Evolutionary conservation across 2,797 vertebrate genomes (phyloP).

Genomic region (Triplophysa yarkandensis): DNA sequence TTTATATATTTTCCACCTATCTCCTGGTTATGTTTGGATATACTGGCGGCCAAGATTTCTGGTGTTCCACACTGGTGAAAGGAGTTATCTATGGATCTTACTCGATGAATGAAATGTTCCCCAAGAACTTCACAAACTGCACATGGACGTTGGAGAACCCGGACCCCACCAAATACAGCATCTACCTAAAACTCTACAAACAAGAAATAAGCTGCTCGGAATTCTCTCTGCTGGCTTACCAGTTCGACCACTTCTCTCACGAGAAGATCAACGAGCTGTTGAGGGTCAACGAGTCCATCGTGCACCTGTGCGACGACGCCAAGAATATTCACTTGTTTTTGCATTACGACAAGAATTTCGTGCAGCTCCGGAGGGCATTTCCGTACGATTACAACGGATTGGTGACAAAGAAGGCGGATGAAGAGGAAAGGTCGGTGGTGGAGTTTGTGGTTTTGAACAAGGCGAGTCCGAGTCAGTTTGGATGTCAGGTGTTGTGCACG

Average conservation of each 20-base stretch:
- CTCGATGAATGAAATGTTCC: conserved; percentile 99
- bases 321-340: conserved; percentile 98
- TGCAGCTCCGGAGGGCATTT: conserved; percentile 94
- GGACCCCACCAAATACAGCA: conserved; percentile 99
- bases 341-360: conserved; percentile 99
- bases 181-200: conserved; percentile 99
- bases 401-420: conserved; percentile 86
- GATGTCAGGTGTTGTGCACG: conserved; percentile 96
- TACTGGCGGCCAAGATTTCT: conserved; percentile 99
- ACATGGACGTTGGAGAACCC: conserved; percentile 99
- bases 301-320: conserved; percentile 94
- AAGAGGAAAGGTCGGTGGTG: conserved; percentile 94
- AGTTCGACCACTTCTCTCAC: conserved; percentile 99
- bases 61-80: conserved; percentile 99
- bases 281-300: conserved; percentile 95
- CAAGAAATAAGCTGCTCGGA: conserved; percentile 97
- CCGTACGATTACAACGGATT: conserved; percentile 91
- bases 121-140: conserved; percentile 99
- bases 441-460: conserved; percentile 99
- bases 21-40: conserved; percentile 99
- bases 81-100: conserved; percentile 99
- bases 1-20: conserved; percentile 99
- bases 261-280: conserved; percentile 99
- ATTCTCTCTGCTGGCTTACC: conserved; percentile 97
- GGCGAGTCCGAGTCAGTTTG: conserved; percentile 98